These are phyloP conservation scores for Thelaira solivaga DNA, from an alignment of 2,888 invertebrate species.

Conservation along the genomic window DNA sequence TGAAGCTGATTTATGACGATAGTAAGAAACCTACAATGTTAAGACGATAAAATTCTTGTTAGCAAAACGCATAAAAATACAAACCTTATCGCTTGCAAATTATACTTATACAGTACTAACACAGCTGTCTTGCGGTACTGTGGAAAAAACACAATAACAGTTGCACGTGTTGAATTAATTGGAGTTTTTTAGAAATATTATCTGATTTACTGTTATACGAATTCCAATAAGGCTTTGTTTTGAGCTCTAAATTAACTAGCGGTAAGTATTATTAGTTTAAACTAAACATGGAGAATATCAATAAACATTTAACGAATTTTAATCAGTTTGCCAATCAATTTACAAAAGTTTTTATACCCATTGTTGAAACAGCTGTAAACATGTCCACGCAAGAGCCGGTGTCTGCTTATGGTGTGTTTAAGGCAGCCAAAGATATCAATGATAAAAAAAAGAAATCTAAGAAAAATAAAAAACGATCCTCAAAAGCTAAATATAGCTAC, in stretches of 20 bases:
- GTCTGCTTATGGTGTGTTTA: constrained; percentile 65
- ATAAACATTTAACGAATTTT: constrained; percentile 34
- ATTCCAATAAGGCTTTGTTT: not conserved
- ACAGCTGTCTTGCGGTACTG: too few species aligned
- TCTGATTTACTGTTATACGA: constrained; percentile 36
- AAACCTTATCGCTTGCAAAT: not conserved
- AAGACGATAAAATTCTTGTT: too few species aligned
- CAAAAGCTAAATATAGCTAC: not conserved
- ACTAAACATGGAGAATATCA: constrained; percentile 12
- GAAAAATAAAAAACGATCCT: constrained; percentile 40
- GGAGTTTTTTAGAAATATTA: not conserved
- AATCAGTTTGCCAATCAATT: constrained; percentile 12
- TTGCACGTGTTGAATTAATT: constrained; percentile 42
- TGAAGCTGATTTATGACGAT: too few species aligned
- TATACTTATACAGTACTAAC: constrained; percentile 19
- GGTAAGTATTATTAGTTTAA: constrained; percentile 46
- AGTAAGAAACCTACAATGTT: too few species aligned
- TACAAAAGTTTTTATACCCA: constrained; percentile 28
- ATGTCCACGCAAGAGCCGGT: constrained; percentile 53
- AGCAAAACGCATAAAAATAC: too few species aligned
- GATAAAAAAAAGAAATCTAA: constrained; percentile 13
- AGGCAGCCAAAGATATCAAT: constrained; percentile 15
- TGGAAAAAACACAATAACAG: constrained; percentile 36
- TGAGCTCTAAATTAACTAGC: not conserved
- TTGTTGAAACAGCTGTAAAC: constrained; percentile 31